phyloP scores from a whole-genome alignment of 2,113 vertebrate species.

The Charina bottae region DNA sequence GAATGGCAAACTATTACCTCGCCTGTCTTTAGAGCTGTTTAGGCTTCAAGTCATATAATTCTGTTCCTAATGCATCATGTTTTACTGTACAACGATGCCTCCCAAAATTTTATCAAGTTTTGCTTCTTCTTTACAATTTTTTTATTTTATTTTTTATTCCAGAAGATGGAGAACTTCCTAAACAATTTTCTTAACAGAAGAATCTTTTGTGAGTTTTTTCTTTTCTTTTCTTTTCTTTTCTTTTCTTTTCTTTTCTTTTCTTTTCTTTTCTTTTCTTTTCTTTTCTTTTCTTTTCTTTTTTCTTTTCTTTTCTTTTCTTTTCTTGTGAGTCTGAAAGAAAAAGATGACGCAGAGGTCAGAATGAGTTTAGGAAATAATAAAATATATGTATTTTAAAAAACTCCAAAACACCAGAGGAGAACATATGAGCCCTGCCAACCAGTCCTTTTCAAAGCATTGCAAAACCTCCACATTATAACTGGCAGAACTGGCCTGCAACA shows the following conservation, averaged over 20 bases:
- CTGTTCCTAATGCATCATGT: background rate
- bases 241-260: too few species aligned
- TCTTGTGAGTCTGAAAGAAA: background rate
- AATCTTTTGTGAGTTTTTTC: background rate
- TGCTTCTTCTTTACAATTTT: background rate
- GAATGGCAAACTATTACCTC: background rate
- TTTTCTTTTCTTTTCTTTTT: too few species aligned
- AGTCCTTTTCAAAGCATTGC: constrained; percentile 52
- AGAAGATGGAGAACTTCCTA: background rate
- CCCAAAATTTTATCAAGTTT: background rate
- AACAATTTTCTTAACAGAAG: background rate
- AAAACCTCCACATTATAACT: constrained; percentile 21
- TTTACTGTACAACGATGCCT: background rate
- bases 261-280: too few species aligned
- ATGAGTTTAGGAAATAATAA: constrained; percentile 1
- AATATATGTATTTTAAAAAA: background rate
- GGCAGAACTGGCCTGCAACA: constrained; percentile 10
- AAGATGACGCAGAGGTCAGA: background rate
- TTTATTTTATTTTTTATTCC: background rate
- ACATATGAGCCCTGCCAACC: constrained; percentile 61
- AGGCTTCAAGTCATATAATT: background rate
- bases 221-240: too few species aligned
- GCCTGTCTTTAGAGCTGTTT: background rate
- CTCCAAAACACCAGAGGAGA: constrained; percentile 34
- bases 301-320: too few species aligned